Evolutionary conservation across 2,888 invertebrate genomes (phyloP).

Genomic region (Rhodophaea formosa): DNA sequence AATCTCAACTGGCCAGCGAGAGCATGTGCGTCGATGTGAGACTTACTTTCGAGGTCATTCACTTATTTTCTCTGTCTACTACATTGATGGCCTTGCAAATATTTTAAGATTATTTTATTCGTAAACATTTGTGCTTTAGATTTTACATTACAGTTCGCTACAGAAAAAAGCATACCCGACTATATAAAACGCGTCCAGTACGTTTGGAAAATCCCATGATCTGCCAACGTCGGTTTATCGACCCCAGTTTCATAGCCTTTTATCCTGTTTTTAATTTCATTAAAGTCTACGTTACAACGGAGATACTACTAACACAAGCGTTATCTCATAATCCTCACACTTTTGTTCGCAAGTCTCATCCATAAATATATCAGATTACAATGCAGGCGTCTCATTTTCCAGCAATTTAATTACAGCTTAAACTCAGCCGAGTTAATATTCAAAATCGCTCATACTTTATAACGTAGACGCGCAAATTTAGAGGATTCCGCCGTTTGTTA

Average conservation of each 20-base stretch:
- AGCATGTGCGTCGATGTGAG: neutral
- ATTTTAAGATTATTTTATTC: too few relatives aligned
- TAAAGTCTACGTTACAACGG: neutral
- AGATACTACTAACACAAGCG: neutral
- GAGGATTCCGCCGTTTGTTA: slow-evolving; percentile 23
- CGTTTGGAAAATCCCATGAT: too few relatives aligned
- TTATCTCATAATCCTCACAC: neutral
- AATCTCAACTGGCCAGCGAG: neutral
- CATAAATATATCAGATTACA: neutral
- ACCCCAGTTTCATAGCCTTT: too few relatives aligned
- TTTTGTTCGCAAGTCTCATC: neutral
- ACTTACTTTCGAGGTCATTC: neutral
- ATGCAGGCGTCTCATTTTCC: neutral
- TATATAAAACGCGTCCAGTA: too few relatives aligned
- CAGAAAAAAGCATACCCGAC: too few relatives aligned
- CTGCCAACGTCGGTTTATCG: too few relatives aligned
- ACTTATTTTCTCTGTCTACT: too few relatives aligned
- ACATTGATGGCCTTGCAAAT: too few relatives aligned
- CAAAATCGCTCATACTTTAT: slow-evolving; percentile 17
- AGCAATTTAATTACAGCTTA: slow-evolving; percentile 3
- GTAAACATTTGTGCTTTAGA: too few relatives aligned
- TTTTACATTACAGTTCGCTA: too few relatives aligned
- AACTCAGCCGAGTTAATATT: slow-evolving; percentile 11
- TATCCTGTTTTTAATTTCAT: too few relatives aligned
- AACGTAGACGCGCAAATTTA: slow-evolving; percentile 18